Conservation (phyloP, 2,888 invertebrate species). For the Papilio gigon region DNA sequence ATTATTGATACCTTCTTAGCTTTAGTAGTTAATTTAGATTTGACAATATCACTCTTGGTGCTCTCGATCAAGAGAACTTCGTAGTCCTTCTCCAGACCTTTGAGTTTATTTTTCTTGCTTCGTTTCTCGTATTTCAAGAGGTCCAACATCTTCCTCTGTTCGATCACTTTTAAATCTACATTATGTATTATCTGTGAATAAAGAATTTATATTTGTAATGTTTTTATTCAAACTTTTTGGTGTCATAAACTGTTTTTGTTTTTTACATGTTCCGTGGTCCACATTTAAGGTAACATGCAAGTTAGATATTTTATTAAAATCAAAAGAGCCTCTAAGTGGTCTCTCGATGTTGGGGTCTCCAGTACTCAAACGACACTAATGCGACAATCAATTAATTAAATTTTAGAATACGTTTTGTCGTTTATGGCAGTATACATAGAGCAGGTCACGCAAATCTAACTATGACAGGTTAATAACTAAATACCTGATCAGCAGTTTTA, state of each 20-base stretch:
- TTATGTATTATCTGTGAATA: constrained; percentile 72
- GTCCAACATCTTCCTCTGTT: constrained; percentile 88
- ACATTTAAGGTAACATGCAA: no score
- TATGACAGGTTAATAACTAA: background rate
- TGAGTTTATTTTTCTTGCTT: constrained; percentile 83
- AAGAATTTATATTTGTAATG: background rate
- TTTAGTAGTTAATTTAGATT: constrained; percentile 80
- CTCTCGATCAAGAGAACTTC: constrained; percentile 83
- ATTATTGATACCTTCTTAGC: constrained; percentile 86
- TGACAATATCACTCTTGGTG: constrained; percentile 76
- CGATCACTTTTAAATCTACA: constrained; percentile 86
- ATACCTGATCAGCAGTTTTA: constrained; percentile 73
- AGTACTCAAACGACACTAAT: no score
- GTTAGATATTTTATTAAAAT: no score
- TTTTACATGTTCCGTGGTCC: no score
- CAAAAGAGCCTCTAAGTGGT: no score
- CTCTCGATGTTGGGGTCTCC: no score
- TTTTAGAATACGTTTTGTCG: no score
- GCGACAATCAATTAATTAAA: no score
- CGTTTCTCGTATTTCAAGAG: constrained; percentile 86
- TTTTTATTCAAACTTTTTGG: background rate
- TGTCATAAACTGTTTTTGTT: background rate
- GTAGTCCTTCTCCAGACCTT: constrained; percentile 83
- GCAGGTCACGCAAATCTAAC: no score
- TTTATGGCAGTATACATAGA: no score